phyloP scores from a whole-genome alignment of 1,140 invertebrate species.

The Papilio polytes region DNA sequence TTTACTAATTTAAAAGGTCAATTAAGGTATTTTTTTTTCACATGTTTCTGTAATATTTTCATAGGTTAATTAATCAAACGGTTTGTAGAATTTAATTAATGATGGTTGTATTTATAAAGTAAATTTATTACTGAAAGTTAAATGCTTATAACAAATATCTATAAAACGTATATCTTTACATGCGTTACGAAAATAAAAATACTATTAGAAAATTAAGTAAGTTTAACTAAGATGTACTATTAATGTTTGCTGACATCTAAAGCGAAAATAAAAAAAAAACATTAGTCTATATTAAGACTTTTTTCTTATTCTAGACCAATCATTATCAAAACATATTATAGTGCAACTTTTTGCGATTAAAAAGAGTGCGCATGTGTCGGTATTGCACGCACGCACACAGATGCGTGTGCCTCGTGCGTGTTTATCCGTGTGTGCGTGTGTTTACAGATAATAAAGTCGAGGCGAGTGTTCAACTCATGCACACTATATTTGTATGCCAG shows the following conservation, averaged over 20 bases:
- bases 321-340: conserved; percentile 41
- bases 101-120: not conserved
- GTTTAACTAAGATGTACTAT: too few relatives aligned
- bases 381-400: conserved; percentile 43
- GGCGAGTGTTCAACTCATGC: conserved; percentile 71
- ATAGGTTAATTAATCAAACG: not conserved
- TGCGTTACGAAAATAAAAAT: not conserved
- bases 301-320: too few relatives aligned
- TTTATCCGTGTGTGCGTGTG: conserved; percentile 53
- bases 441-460: conserved; percentile 74
- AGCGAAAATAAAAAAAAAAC: too few relatives aligned
- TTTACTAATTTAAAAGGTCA: not conserved
- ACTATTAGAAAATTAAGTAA: too few relatives aligned
- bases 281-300: too few relatives aligned
- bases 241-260: too few relatives aligned
- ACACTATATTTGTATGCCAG: conserved; percentile 69
- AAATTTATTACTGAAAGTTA: not conserved
- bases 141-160: not conserved
- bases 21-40: not conserved
- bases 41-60: not conserved
- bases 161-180: too few relatives aligned
- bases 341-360: conserved; percentile 45
- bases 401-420: conserved; percentile 37
- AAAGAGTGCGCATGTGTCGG: conserved; percentile 47
- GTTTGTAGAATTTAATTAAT: not conserved